Base-by-base conservation (phyloP, 53 echinoderm and acorn worm genomes). In the Temnopleurus reevesii region DNA sequence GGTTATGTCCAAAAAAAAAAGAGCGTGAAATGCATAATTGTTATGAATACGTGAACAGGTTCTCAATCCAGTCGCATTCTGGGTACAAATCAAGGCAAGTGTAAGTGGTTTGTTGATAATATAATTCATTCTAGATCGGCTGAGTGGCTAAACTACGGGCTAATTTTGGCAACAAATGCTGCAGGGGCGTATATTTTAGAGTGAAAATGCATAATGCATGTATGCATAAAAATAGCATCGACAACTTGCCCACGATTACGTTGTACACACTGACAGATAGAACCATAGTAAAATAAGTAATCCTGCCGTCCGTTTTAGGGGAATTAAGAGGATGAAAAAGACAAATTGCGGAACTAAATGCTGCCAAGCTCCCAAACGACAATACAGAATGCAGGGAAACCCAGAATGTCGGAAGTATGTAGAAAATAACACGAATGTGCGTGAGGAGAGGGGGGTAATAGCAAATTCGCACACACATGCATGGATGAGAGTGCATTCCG, bases 131-230 rank as follows among this genome's bases (percentile, higher is more conserved):
- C 1, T 27, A 38, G 41, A 80, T 27, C 46, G 80, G 45, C 80
- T 80, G 47, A 80, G 46, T 80, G 46, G 47, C 30, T 51, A 80
- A 51, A 80, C 80, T 80, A 80, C 46, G 36, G 51, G 80, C 80
- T 80, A 80, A 51, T 80, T 80, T 80, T 51, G 80, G 80, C 28
- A 49, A 80, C 80, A 51, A 51, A 49, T 51, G 80, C 80, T 80
- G 51, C 13, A 80, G 80, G 80, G 80, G 80, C 47, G 80, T 80
- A 49, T 46, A 49, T 25, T 80, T 80, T 80, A 47, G 47, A 80
- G 47, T 80, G 80, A 28, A 51, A 80, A 80, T 80, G 80, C 80
- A 80, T 80, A 49, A 80, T 80, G 80, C 80, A 80, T 47, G 80
- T 27, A 8, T 13, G 46, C 28, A 80, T 28, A 51, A 3, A 53